Base-by-base conservation (phyloP, 2,113 vertebrate genomes). In the Menidia beryllina region DNA sequence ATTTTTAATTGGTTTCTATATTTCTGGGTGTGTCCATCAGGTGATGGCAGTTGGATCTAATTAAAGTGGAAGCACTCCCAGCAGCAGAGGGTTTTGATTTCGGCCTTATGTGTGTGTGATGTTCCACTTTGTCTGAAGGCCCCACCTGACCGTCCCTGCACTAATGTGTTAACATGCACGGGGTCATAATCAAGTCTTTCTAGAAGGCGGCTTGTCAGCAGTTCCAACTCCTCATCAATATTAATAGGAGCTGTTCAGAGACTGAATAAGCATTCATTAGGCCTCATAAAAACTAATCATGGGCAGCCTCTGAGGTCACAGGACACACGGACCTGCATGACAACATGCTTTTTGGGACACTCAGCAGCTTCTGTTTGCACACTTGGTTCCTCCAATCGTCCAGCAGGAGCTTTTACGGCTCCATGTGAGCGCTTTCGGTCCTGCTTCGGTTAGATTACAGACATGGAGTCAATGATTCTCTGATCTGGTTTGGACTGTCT, bases 221-320 rank as follows among this genome's bases (percentile, higher is more conserved):
- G 27, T 76, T 53, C 41, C 38, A 2, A 48, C n/a, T 26, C 10
- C 63, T 85, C 89, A 91, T 92, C 87, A 88, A 89, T 92, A 91
- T 92, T 92, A 83, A 93, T 89, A 83, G 61, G 55, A 69, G 82
- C 54, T 59, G 82, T 61, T 81, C 65, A 23, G 77, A 86, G 77
- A 69, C 84, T 87, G 84, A 75, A 85, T 84, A 86, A 88, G 83
- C 81, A 77, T 88, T 91, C 81, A 86, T 91, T 90, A 88, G 72
- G 36, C 64, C 69, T 91, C 84, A 89, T 91, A 78, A 89, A 84
- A 86, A 59, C 69, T 72, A 86, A 91, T 93, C 82, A 88, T 50
- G 72, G 38, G 26, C 82, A 76, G 77, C 78, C 69, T 75, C 70
- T 72, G 52, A 89, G 90, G 88, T 90, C 81, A 65, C 7, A 26